These are phyloP conservation scores for Crenuchus spilurus DNA, from an alignment of 2,797 vertebrate species.

Conservation along the genomic window DNA sequence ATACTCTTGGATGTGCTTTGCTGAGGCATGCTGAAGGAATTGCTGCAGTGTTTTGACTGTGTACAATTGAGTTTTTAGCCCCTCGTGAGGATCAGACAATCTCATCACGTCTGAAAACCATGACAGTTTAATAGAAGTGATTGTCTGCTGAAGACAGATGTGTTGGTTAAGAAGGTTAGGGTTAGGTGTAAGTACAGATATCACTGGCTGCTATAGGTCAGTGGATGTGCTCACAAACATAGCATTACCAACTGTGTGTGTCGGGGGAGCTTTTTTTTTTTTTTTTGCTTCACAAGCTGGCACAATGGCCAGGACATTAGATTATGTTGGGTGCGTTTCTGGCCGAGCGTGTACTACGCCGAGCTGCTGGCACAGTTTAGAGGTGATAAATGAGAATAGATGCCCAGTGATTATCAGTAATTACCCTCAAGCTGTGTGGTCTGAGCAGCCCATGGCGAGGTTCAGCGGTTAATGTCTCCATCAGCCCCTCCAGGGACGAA, in stretches of 20 bases:
- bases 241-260: no score
- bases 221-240: no score
- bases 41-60: not conserved
- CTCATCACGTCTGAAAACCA: no score
- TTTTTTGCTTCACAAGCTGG: not conserved
- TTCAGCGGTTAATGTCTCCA: constrained; percentile 72
- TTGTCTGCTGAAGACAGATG: no score
- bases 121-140: no score
- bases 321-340: constrained; percentile 10
- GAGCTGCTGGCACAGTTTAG: constrained; percentile 62
- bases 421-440: constrained; percentile 74
- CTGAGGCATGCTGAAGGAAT: not conserved
- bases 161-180: no score
- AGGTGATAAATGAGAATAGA: constrained; percentile 74
- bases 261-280: not conserved
- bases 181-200: no score
- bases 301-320: constrained; percentile 29
- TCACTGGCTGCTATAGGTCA: no score
- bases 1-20: constrained; percentile 13
- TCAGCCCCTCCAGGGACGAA: constrained; percentile 48
- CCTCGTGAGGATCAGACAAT: not conserved
- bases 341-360: constrained; percentile 44
- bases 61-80: not conserved
- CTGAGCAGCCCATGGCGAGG: constrained; percentile 53
- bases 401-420: constrained; percentile 78